These are phyloP conservation scores for Epicampocera succincta DNA, from an alignment of 2,888 invertebrate genomes.

Conservation along the genomic window DNA sequence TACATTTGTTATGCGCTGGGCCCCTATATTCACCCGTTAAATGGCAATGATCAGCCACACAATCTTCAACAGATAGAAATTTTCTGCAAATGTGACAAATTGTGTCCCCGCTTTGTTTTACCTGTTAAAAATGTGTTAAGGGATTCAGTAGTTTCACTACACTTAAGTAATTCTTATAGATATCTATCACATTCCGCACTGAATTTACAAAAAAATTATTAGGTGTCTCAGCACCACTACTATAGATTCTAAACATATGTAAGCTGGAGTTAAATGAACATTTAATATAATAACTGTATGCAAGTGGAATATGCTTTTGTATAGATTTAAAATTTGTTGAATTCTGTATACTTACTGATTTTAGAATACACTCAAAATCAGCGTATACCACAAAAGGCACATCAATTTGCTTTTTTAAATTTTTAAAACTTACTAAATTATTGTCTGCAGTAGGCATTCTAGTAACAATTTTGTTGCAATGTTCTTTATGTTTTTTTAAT, in stretches of 20 bases:
- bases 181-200: not conserved
- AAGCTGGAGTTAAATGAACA: not conserved
- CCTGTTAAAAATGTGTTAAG: not conserved
- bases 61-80: too few relatives aligned
- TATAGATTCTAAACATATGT: constrained; percentile 9
- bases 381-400: not conserved
- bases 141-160: not conserved
- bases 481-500: not conserved
- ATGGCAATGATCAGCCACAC: too few relatives aligned
- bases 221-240: not conserved
- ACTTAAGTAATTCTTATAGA: not conserved
- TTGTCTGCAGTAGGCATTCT: not conserved
- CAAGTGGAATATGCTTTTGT: not conserved
- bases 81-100: not conserved
- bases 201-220: not conserved
- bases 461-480: not conserved
- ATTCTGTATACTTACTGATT: not conserved
- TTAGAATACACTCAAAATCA: too few relatives aligned
- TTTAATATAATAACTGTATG: too few relatives aligned
- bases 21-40: too few relatives aligned
- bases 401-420: not conserved
- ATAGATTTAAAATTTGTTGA: not conserved
- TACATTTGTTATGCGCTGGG: too few relatives aligned
- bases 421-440: not conserved
- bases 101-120: not conserved